Base-by-base conservation (phyloP, 2,888 invertebrate species). In the Cantharis rufa region DNA sequence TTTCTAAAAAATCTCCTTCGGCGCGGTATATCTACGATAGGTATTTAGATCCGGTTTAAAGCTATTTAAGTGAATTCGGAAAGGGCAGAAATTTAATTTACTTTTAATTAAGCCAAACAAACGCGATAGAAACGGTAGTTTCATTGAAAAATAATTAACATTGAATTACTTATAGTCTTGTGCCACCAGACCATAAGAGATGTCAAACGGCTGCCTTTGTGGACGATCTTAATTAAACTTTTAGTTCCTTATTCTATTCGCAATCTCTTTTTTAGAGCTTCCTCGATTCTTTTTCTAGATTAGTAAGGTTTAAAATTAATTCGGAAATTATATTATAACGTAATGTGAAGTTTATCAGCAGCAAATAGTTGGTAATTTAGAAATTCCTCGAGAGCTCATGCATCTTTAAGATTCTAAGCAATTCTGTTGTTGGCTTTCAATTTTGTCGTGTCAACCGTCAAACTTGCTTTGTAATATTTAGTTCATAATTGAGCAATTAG, bases 211-310 rank as follows among this genome's bases (percentile, higher is more conserved):
- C 64, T 64, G 64, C 64, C 21, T 66, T 48, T 68, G 69, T 69
- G 66, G 66, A 21, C 48, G 72, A 28, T 68, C 61, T 72, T 72
- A 75, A 75, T 75, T 75, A 75, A 75, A 75, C 32, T 69, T 71
- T 28, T 62, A 75, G 71, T 71, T 71, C 70, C 71, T 71, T 75
- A 63, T 63, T 70, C 62, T 62, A 62, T 64, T 64, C 64, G 21
- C 21, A 21, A 64, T 64, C 21, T n/a, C 21, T 13, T 21, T 64
- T 64, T 64, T 21, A 64, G 18, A 21, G 18, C 64, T n/a, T 64
- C 21, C 15, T 64, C 48, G 48, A 48, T 48, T 48, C 48, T 48
- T 48, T 32, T n/a, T 48, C 48, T n/a, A 48, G 48, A 48, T 48
- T 48, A 48, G 48, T n/a, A n/a, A 48, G 48, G 13, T 48, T 48